These are phyloP conservation scores for Anser brachyrhynchus DNA, from an alignment of 2,113 vertebrate genomes.

Conservation along the genomic window DNA sequence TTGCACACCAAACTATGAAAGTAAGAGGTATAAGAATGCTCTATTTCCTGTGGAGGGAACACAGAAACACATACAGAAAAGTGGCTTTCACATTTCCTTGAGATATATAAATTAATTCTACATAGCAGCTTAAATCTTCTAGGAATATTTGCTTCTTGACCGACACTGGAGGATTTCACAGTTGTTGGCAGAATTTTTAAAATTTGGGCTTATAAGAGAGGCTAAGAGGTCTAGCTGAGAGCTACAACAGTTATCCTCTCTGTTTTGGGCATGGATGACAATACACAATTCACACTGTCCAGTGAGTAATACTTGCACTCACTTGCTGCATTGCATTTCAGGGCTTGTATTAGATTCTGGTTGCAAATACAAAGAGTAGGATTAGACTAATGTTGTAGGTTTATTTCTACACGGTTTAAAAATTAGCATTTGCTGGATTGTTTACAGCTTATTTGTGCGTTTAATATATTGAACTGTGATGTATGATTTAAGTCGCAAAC, in stretches of 20 bases:
- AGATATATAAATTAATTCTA: not conserved
- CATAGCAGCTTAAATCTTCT: not conserved
- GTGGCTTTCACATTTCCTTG: not conserved
- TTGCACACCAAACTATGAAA: not conserved
- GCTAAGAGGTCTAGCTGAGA: not conserved
- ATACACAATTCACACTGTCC: not conserved
- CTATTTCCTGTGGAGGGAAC: not conserved
- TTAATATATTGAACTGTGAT: not conserved
- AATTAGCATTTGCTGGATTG: constrained; percentile 28
- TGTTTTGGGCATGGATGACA: not conserved
- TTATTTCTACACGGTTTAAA: constrained; percentile 15
- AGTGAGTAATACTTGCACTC: not conserved
- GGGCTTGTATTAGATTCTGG: not conserved
- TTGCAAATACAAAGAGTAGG: not conserved
- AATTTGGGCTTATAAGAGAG: not conserved
- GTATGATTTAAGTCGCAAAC: constrained; percentile 40
- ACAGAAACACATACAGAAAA: not conserved
- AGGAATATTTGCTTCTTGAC: not conserved
- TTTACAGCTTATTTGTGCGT: constrained; percentile 37
- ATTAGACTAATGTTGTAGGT: not conserved
- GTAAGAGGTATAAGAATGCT: not conserved
- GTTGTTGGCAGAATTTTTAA: not conserved
- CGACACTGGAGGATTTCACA: not conserved
- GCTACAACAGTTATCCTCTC: not conserved
- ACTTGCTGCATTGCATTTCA: not conserved